Base-by-base conservation (phyloP, 2,888 invertebrate genomes). In the Agrochola macilenta region DNA sequence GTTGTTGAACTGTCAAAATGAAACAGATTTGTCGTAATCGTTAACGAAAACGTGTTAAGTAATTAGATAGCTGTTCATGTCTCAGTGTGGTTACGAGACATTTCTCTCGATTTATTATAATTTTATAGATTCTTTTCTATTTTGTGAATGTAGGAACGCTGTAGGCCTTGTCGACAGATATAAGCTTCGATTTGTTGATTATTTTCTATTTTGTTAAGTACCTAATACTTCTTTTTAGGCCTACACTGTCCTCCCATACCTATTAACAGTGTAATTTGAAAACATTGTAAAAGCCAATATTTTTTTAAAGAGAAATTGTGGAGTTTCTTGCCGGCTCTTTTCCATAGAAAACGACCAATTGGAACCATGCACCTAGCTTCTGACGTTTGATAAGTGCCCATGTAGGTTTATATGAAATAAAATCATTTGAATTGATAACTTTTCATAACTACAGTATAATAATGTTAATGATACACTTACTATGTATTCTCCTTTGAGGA, bases 401-500 rank as follows among this genome's bases (percentile, higher is more conserved):
- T 26, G 17, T 60, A 60, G 30, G 17, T 60, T 4, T 60, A 26
- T 17, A 20, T 61, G 5, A 30, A 61, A 61, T 30, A 20, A 60
- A 23, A 57, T 57, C 30, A 23, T 23, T 63, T 63, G 2, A 35
- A 63, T 63, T 23, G 5, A 54, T 11, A 35, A n/a, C 11, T n/a
- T n/a, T 35, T 35, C n/a, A 7, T 35, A 35, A 52, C 30, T 35
- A 39, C 5, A 65, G 20, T 66, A 46, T 5, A 39, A 8, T 26
- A 35, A 35, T 30, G 20, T 30, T 23, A 20, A 17, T n/a, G 11
- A 39, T 12, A n/a, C 17, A 80, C 97, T 80, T 78, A 96, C 96
- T 94, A 92, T 87, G 74, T 95, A 96, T 79, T 96, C 96, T 17
- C 96, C 96, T 79, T 94, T 95, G 17, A 96, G 89, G 0, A 97